Evolutionary conservation across 2,888 invertebrate genomes (phyloP), one percentile per base, ranked within the genome.

Genomic region (Koerneria pararmatus): DNA sequence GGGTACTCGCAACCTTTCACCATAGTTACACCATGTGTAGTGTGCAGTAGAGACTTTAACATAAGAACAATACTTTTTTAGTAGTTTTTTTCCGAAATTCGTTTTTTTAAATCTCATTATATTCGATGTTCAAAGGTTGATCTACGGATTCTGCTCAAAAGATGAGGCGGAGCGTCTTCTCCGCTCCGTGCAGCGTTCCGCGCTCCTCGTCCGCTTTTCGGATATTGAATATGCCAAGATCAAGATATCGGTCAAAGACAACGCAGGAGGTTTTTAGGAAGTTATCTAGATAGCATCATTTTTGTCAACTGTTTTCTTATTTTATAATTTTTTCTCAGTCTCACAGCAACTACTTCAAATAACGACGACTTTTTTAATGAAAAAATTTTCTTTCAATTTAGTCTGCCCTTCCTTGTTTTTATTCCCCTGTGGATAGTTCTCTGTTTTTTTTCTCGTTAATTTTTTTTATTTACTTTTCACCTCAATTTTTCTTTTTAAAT

Each of bases 201-300:
- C 72, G 0, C 68, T 80, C n/a, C 69, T 80, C 4, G 75, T 80
- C n/a, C 63, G 78, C 32, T 80, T 80, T 63, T 79, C 79, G 8
- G 82, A 82, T 67, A 82, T 82, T 56, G 82, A 82, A 62, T 81
- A 76, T 51, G 80, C 74, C 3, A 82, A 82, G 66, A 73, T 82
- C 62, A 82, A 82, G 70, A 78, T 82, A 59, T 80, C 80, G 19
- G 80, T 80, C 5, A 75, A 76, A 32, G 75, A 77, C 69, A 51
- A 71, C 35, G 72, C 69, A 63, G 80, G 80, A 66, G 77, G 81
- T 80, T 27, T n/a, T n/a, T n/a, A n/a, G n/a, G n/a, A n/a, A n/a
- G n/a, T n/a, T 8, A 67, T 66, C 11, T 8, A 57, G 8, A 53
- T 53, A 15, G 15, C 19, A 22, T 53, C 24, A n/a, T n/a, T 48